phyloP scores from a whole-genome alignment of 2,888 invertebrate genomes.

The Plusia festucae region DNA sequence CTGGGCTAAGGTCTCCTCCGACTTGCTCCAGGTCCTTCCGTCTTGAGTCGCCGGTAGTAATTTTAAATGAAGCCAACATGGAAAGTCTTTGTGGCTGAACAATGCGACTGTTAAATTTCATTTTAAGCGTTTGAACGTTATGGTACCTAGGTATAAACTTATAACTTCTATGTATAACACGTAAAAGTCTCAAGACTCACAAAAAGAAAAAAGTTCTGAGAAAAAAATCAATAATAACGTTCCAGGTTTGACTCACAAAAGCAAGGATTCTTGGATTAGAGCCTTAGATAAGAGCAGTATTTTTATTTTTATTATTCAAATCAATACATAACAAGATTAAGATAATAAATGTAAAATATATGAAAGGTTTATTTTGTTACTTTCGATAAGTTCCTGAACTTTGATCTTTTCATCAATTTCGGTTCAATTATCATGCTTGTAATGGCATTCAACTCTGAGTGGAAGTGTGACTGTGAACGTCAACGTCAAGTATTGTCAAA shows the following conservation, averaged over 20 bases:
- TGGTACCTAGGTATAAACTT: too few relatives aligned
- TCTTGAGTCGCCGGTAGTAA: too few relatives aligned
- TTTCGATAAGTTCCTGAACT: not conserved
- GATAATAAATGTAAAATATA: not conserved
- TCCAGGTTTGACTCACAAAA: not conserved
- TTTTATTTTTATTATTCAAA: not conserved
- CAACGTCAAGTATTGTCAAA: conserved; percentile 32
- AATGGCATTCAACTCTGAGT: not conserved
- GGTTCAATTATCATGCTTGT: not conserved
- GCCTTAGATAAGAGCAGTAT: too few relatives aligned
- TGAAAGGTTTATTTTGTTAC: not conserved
- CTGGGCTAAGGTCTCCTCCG: too few relatives aligned
- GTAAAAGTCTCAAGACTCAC: too few relatives aligned
- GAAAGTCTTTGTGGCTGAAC: too few relatives aligned
- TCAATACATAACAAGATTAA: not conserved
- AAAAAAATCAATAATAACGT: not conserved
- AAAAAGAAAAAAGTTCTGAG: too few relatives aligned
- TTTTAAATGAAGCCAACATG: too few relatives aligned
- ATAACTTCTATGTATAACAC: too few relatives aligned
- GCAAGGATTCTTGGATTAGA: not conserved
- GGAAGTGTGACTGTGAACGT: conserved; percentile 11
- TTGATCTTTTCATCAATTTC: not conserved
- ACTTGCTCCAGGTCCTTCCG: too few relatives aligned
- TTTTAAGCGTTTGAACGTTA: too few relatives aligned
- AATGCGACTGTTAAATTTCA: too few relatives aligned